Base-by-base conservation (phyloP, 2,888 invertebrate genomes). In the Stenchaetothrips biformis region DNA sequence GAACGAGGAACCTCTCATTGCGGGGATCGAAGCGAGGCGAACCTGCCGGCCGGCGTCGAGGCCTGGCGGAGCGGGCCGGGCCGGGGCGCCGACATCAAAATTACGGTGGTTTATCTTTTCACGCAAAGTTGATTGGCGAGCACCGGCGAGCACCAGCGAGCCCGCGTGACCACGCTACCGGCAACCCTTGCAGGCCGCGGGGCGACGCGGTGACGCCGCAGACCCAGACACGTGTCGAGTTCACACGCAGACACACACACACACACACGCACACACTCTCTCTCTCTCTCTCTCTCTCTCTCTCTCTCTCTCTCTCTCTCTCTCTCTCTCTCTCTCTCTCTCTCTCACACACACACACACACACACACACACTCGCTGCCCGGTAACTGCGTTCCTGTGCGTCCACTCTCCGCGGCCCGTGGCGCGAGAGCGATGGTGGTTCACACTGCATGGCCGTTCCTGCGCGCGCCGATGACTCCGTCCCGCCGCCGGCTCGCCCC, bases 181-280 rank as follows among this genome's bases (percentile, higher is more conserved):
- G 16, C 59, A 59, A 6, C 53, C 13, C 53, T 53, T 7, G 13
- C 37, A 1, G 37, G 37, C 53, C 53, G 2, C 53, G 13, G 16
- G 11, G 13, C 53, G 59, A 16, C 59, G 18, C 59, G 37, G 59
- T 59, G 67, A 8, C 21, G 67, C 67, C 25, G 21, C n/a, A n/a
- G n/a, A n/a, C n/a, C n/a, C n/a, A n/a, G n/a, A 25, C 67, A 74
- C 67, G 67, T 74, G 67, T 21, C 67, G 67, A 25, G 21, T 74
- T 74, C 67, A 74, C 67, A 74, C 67, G 67, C 37, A 37, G 37
- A 37, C 37, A 37, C 37, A 37, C 37, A 37, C 4, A 37, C 37
- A 37, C 37, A 37, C 37, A 37, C 37, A 37, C 1, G 37, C 37
- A 37, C 37, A 37, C 37, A 37, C 37, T 37, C 37, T n/a, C n/a